A percentile compares a stretch with the other conserved stretches of the same genome.
phyloP scores from a whole-genome alignment of 2,113 vertebrate genomes.

The Callopanchax toddi region DNA sequence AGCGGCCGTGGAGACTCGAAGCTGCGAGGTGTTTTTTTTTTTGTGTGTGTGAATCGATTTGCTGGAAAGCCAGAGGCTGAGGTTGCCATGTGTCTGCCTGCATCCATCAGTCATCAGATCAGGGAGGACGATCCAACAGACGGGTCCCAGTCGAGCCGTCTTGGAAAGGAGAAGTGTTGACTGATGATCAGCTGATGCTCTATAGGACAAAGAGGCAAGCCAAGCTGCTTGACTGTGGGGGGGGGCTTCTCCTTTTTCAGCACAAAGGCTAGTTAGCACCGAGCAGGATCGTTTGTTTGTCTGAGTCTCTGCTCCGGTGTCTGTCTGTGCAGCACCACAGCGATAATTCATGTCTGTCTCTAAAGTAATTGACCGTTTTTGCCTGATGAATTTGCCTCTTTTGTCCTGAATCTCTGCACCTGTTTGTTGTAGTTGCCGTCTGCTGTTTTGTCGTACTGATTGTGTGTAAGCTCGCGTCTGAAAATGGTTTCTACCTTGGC shows the following conservation, averaged over 20 bases:
- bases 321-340: slow-evolving; percentile 44
- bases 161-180: slow-evolving; percentile 62
- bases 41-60: background rate
- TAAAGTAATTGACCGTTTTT: slow-evolving; percentile 12
- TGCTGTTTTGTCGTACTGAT: slow-evolving; percentile 6
- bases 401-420: slow-evolving; percentile 22
- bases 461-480: slow-evolving; percentile 16
- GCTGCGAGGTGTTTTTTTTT: background rate
- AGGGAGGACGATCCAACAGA: slow-evolving; percentile 26
- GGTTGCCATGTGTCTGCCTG: slow-evolving; percentile 42
- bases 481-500: slow-evolving; percentile 39
- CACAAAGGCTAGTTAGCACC: slow-evolving; percentile 79
- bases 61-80: slow-evolving; percentile 26
- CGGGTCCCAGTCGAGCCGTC: slow-evolving; percentile 24
- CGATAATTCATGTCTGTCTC: slow-evolving; percentile 45
- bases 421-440: slow-evolving; percentile 2
- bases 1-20: slow-evolving; percentile 8
- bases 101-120: slow-evolving; percentile 30
- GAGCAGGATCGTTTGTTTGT: slow-evolving; percentile 59
- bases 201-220: slow-evolving; percentile 77
- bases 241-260: slow-evolving; percentile 64
- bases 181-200: slow-evolving; percentile 67
- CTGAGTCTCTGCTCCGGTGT: slow-evolving; percentile 43
- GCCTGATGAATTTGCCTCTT: slow-evolving; percentile 29
- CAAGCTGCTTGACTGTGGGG: slow-evolving; percentile 49